A percentile compares a stretch with the other conserved stretches of the same genome.
These are phyloP conservation scores for Colletes gigas DNA, from an alignment of 1,140 invertebrate species.

Conservation along the genomic window DNA sequence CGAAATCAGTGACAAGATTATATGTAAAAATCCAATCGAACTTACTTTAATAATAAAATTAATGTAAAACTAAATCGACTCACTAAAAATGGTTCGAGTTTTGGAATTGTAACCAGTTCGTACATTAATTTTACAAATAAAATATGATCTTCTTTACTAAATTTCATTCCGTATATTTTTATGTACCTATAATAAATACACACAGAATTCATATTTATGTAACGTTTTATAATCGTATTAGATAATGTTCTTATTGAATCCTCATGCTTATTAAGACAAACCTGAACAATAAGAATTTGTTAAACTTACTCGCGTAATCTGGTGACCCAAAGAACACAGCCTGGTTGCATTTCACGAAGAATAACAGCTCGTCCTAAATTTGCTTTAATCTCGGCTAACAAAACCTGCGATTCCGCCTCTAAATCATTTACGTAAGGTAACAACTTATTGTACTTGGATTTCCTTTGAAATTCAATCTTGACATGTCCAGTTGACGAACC, in stretches of 20 bases:
- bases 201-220: conserved; percentile 9
- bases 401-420: conserved; percentile 84
- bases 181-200: conserved; percentile 86
- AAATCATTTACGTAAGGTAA: conserved; percentile 86
- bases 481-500: background rate
- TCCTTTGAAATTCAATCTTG: conserved; percentile 80
- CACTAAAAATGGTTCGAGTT: conserved; percentile 87
- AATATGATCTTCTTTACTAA: conserved; percentile 95
- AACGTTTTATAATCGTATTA: background rate
- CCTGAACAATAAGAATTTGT: too few relatives aligned
- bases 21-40: conserved; percentile 14
- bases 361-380: conserved; percentile 86
- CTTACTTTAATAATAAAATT: conserved; percentile 82
- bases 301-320: conserved; percentile 86
- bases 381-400: conserved; percentile 85
- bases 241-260: background rate
- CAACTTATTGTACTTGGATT: conserved; percentile 85
- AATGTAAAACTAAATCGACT: conserved; percentile 85
- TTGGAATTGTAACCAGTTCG: conserved; percentile 88
- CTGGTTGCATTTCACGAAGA: conserved; percentile 86
- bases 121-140: conserved; percentile 92
- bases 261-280: too few relatives aligned
- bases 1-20: conserved; percentile 9
- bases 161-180: conserved; percentile 91
- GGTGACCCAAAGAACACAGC: conserved; percentile 84